Evolutionary conservation across 2,797 vertebrate species (phyloP), one percentile per base, ranked within the genome.

Genomic region (Macrochelys suwanniensis): DNA sequence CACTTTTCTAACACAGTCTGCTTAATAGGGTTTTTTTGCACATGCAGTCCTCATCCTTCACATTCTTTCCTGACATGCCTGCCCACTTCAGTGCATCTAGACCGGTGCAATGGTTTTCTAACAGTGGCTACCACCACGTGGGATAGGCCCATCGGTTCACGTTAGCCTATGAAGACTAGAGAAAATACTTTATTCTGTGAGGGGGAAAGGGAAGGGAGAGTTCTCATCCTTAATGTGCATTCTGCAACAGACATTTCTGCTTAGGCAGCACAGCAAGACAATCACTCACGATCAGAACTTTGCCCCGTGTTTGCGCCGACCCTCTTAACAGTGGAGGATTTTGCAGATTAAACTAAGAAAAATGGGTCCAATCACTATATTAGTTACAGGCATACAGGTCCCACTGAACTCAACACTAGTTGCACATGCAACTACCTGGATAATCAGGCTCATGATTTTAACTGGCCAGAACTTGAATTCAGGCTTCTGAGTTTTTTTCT

Each of bases 391-490:
- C 23, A 77, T 11, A 77, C 5, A 77, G 54, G 31, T 84, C 74
- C 88, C 82, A 87, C 86, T 85, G 85, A 95, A 92, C 21, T 74
- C 65, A 59, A 23, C 85, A 92, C 85, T 5, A 42, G 47, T 26
- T 84, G n/a, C 56, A 87, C 5, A 45, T 11, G 85, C 65, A 89
- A 0, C 0, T 90, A 84, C 95, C 82, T 85, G 23, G 77, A 82
- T 49, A 92, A 92, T 31, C 74, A 79, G 71, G 94, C 88, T 95
- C 33, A 80, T 87, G n/a, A 33, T 50, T 90, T 25, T 68, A 80
- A 87, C 7, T 31, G 61, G 42, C 51, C 85, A 74, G 93, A 92
- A 87, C 42, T 89, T 0, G 12, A 88, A 85, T 49, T 91, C 71
- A 90, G 82, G 47, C 25, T 90, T 56, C 0, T 0, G 37, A 68